Evolutionary conservation across 2,113 vertebrate species (phyloP).

Genomic region (Solea senegalensis): DNA sequence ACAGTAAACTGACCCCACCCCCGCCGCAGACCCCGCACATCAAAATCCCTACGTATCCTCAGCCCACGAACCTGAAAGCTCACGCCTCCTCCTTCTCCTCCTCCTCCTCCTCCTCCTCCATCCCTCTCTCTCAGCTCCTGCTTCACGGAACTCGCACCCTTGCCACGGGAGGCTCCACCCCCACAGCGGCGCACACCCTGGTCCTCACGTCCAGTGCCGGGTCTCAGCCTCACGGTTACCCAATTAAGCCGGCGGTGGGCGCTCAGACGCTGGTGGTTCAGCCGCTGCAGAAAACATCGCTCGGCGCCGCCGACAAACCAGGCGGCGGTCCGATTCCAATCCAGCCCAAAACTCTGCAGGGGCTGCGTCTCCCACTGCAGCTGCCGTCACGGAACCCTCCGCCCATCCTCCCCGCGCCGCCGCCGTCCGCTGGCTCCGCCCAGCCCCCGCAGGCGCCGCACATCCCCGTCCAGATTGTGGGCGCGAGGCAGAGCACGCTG

Average conservation of each 20-base stretch:
- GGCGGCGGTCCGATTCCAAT: constrained; percentile 86
- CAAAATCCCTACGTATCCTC: constrained; percentile 80
- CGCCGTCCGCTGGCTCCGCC: constrained; percentile 72
- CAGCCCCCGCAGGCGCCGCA: constrained; percentile 82
- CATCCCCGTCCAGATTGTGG: constrained; percentile 94
- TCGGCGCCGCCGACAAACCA: constrained; percentile 57
- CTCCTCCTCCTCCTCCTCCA: constrained; percentile 80
- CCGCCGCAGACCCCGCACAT: constrained; percentile 79
- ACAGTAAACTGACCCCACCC: constrained; percentile 84
- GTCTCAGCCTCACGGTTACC: constrained; percentile 74
- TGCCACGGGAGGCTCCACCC: constrained; percentile 61
- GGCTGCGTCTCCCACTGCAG: constrained; percentile 77
- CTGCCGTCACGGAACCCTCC: constrained; percentile 79
- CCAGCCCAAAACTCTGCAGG: constrained; percentile 88
- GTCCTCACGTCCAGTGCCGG: constrained; percentile 73
- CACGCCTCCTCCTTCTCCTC: constrained; percentile 61
- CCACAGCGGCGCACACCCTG: constrained; percentile 74
- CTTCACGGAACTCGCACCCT: constrained; percentile 87
- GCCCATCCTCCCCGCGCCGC: constrained; percentile 77
- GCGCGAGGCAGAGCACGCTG: constrained; percentile 88
- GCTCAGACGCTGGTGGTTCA: constrained; percentile 96
- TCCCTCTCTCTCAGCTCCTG: constrained; percentile 88
- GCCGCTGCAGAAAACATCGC: constrained; percentile 86
- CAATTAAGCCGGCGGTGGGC: constrained; percentile 79
- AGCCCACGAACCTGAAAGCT: constrained; percentile 78